These are phyloP conservation scores for Lepetodrilus schrolli DNA, from an alignment of 2,888 invertebrate genomes.

Conservation along the genomic window DNA sequence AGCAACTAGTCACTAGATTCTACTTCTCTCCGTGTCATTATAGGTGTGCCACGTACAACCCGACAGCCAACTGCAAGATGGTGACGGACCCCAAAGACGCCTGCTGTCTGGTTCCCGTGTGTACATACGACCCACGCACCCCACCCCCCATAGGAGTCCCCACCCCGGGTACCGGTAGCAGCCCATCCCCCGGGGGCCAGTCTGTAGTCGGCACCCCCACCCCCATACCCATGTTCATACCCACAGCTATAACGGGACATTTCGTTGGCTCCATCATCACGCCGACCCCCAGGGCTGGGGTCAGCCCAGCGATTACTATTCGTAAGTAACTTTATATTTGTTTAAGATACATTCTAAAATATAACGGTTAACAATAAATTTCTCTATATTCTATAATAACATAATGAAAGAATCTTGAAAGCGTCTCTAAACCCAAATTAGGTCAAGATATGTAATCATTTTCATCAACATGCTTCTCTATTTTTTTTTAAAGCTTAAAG, in stretches of 20 bases:
- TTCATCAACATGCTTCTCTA: too few species aligned
- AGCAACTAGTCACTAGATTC: background rate
- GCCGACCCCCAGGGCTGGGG: constrained; percentile 53
- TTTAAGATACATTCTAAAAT: too few species aligned
- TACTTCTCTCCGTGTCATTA: background rate
- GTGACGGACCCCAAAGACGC: constrained; percentile 52
- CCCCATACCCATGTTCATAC: constrained; percentile 43
- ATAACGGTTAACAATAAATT: too few species aligned
- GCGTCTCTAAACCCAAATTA: too few species aligned
- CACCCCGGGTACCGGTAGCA: constrained; percentile 33
- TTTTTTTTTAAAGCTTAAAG: too few species aligned
- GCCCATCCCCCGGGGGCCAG: constrained; percentile 32
- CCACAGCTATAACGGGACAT: constrained; percentile 52
- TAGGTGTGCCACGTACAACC: constrained; percentile 53
- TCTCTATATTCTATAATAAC: too few species aligned
- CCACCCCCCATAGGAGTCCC: constrained; percentile 35
- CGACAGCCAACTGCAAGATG: constrained; percentile 52
- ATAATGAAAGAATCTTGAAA: too few species aligned
- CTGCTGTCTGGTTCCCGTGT: constrained; percentile 58
- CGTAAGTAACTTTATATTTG: constrained; percentile 41
- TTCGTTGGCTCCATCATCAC: constrained; percentile 46
- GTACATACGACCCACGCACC: constrained; percentile 44
- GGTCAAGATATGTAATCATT: too few species aligned
- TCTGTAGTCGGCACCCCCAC: constrained; percentile 39
- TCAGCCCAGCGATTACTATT: constrained; percentile 48